Base-by-base conservation (phyloP, 1,140 invertebrate species). In the Coenobita brevimanus region DNA sequence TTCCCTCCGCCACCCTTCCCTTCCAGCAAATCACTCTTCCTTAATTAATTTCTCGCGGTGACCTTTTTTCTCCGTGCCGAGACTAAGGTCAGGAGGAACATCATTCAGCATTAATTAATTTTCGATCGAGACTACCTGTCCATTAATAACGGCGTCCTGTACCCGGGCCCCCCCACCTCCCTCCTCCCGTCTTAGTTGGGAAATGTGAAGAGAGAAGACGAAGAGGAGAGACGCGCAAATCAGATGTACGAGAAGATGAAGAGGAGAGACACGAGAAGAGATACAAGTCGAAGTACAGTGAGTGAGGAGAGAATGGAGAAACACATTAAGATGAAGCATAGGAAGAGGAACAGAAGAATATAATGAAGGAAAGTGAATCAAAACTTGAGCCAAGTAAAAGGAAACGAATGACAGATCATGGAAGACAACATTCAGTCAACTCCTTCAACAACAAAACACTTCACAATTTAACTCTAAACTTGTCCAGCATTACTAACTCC, bases 91-190 rank as follows among this genome's bases (percentile, higher is more conserved):
- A 84, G 60, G 69, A 75, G 43, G 54, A 57, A 57, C 82, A 73
- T 84, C 82, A 84, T 84, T 84, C 67, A 84, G 67, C 54, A 57
- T 27, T 84, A 84, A 84, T 84, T 84, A 84, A 84, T 86, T 69
- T 79, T 79, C 57, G 57, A 69, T 86, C 54, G 54, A 46, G 54
- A 50, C 57, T 33, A 43, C 60, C 75, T 69, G 57, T 1, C 78
- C 82, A 41, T 30, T 85, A 27, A 60, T 62, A 38, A 36, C 64
- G 21, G 43, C 67, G 30, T 24, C 73, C 38, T 21, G 73, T 76
- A 76, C 73, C 73, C 46, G 73, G 38, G 46, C 13, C n/a, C 27
- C 46, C 46, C 6, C 17, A 17, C 6, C 46, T 50, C 6, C 17
- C 46, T 50, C 46, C 46, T 50, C 46, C 46, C 46, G 46, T 50